Evolutionary conservation across 2,888 invertebrate species (phyloP).

Genomic region (Alcis repandata): DNA sequence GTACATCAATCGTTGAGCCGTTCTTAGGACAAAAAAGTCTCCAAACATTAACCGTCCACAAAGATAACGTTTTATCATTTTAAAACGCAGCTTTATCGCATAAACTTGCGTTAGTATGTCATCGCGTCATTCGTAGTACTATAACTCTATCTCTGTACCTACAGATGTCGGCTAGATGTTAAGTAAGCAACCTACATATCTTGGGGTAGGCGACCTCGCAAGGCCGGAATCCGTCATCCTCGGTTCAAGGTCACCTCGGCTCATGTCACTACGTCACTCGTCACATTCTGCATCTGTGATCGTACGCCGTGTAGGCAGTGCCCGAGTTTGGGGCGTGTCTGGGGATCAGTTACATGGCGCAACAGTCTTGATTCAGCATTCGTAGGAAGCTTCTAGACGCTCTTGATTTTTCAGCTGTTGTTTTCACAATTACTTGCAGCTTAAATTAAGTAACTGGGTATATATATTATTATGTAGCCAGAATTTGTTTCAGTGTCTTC

Average conservation of each 20-base stretch:
- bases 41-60: not conserved
- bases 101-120: slow-evolving; percentile 35
- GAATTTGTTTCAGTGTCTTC: too few species aligned
- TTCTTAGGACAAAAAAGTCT: slow-evolving; percentile 3
- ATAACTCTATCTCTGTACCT: slow-evolving; percentile 37
- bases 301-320: slow-evolving; percentile 48
- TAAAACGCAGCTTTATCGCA: slow-evolving; percentile 17
- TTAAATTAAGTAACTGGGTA: too few species aligned
- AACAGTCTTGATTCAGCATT: not conserved
- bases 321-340: slow-evolving; percentile 9
- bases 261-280: slow-evolving; percentile 68
- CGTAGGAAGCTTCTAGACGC: not conserved
- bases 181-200: slow-evolving; percentile 66
- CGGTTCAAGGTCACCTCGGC: slow-evolving; percentile 80
- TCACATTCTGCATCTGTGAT: slow-evolving; percentile 83
- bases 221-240: slow-evolving; percentile 84
- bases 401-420: not conserved
- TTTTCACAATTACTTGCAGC: not conserved
- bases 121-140: slow-evolving; percentile 41
- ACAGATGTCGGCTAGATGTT: slow-evolving; percentile 64
- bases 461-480: too few species aligned
- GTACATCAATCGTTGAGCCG: slow-evolving; percentile 4
- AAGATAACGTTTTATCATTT: slow-evolving; percentile 27
- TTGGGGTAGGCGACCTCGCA: slow-evolving; percentile 77
- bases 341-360: slow-evolving; percentile 4